Conservation (phyloP, 2,888 invertebrate species). For the Ophion ellenae region DNA sequence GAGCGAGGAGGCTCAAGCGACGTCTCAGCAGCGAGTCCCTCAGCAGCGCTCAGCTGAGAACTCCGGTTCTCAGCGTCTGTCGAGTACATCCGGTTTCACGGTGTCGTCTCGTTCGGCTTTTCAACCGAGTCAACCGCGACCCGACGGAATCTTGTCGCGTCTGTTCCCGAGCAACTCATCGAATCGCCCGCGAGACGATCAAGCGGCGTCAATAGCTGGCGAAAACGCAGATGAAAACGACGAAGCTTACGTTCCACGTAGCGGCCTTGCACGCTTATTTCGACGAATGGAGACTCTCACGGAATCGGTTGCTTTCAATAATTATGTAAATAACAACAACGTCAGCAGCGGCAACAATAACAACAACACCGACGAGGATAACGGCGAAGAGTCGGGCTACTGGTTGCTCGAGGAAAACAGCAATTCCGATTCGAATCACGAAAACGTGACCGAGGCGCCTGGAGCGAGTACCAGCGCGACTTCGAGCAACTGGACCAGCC, state of each 20-base stretch:
- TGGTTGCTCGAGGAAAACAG: conserved; percentile 81
- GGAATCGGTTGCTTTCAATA: conserved; percentile 1
- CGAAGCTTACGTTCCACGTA: conserved; percentile 23
- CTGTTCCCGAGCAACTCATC: not conserved
- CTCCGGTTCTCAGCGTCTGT: conserved; percentile 38
- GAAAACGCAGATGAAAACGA: conserved; percentile 2
- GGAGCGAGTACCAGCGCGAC: conserved; percentile 64
- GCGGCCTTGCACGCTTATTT: not conserved
- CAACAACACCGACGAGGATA: conserved; percentile 64
- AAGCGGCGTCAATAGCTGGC: not conserved
- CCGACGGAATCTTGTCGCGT: not conserved
- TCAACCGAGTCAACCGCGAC: conserved; percentile 76
- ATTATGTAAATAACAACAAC: conserved; percentile 24
- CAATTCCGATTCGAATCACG: conserved; percentile 79
- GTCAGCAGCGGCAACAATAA: conserved; percentile 34
- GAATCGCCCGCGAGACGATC: not conserved
- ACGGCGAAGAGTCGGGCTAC: conserved; percentile 78
- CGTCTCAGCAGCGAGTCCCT: conserved; percentile 28
- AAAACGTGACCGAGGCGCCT: conserved; percentile 69
- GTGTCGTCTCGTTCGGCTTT: conserved; percentile 80
- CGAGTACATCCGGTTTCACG: conserved; percentile 72
- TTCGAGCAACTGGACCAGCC: conserved; percentile 75
- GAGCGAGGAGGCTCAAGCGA: conserved; percentile 73
- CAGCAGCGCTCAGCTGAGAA: not conserved
- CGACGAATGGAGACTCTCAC: conserved; percentile 11